Conservation (phyloP, 2,797 vertebrate species). For the Anableps anableps region DNA sequence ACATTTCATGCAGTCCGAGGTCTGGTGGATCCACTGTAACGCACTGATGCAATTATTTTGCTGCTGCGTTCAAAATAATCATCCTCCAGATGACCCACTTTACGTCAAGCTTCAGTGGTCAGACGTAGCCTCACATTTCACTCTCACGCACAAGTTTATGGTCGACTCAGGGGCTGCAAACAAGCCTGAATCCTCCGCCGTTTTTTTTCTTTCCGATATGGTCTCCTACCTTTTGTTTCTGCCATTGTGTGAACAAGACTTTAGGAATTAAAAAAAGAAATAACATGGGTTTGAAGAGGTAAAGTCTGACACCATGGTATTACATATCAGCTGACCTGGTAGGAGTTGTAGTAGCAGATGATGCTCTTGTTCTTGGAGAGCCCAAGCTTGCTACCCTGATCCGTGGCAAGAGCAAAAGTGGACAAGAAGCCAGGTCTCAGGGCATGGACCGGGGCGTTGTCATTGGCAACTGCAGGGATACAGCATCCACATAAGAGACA, state of each 20-base stretch:
- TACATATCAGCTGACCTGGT: conserved; percentile 60
- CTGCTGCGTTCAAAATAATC: background rate
- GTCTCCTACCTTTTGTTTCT: no score
- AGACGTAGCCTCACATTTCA: background rate
- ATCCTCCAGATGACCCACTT: background rate
- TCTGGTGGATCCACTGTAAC: background rate
- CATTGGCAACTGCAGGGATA: conserved; percentile 89
- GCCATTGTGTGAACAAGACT: background rate
- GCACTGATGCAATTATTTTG: background rate
- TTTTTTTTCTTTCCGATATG: background rate
- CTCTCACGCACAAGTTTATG: background rate
- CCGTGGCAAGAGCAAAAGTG: conserved; percentile 95
- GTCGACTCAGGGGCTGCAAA: background rate
- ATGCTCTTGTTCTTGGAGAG: conserved; percentile 99
- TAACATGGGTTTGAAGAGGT: background rate
- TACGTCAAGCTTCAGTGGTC: background rate
- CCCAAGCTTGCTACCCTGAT: conserved; percentile 97
- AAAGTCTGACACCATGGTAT: background rate
- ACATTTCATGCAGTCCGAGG: background rate
- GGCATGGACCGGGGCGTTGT: conserved; percentile 93
- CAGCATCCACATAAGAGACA: background rate
- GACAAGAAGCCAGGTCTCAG: conserved; percentile 93
- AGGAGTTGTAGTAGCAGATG: conserved; percentile 95
- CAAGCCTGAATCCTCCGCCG: background rate
- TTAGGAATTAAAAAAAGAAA: background rate